Conservation (phyloP, 2,113 vertebrate species). For the Cacatua alba region DNA sequence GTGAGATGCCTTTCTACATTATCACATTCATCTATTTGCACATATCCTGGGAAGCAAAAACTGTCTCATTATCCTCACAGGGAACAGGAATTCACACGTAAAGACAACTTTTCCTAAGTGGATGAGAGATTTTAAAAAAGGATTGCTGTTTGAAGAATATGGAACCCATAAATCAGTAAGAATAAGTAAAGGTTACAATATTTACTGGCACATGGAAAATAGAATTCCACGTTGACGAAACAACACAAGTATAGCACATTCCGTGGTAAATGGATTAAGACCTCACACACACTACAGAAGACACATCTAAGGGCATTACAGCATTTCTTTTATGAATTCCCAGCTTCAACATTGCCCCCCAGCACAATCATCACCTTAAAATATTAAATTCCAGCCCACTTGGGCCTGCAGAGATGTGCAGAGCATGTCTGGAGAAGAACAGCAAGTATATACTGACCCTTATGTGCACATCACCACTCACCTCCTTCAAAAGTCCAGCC, state of each 20-base stretch:
- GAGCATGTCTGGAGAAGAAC: neutral
- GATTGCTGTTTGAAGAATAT: neutral
- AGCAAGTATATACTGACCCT: neutral
- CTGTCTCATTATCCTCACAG: neutral
- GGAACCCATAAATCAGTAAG: neutral
- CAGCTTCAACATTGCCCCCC: neutral
- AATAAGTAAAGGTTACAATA: neutral
- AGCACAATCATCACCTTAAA: neutral
- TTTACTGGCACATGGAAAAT: neutral
- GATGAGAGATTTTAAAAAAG: neutral
- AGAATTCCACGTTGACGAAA: neutral
- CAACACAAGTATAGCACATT: neutral
- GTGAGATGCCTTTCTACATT: neutral
- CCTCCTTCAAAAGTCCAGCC: neutral
- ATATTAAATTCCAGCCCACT: neutral
- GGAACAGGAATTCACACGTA: neutral
- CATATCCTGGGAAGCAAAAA: neutral
- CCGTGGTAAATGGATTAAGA: neutral
- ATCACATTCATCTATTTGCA: neutral
- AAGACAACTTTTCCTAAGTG: neutral
- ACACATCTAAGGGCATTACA: neutral
- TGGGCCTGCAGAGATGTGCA: neutral
- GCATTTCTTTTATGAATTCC: accelerated
- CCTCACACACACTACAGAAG: neutral
- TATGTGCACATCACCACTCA: accelerated